Evolutionary conservation across 2,888 invertebrate species (phyloP).

Genomic region (Microplitis deprimator): DNA sequence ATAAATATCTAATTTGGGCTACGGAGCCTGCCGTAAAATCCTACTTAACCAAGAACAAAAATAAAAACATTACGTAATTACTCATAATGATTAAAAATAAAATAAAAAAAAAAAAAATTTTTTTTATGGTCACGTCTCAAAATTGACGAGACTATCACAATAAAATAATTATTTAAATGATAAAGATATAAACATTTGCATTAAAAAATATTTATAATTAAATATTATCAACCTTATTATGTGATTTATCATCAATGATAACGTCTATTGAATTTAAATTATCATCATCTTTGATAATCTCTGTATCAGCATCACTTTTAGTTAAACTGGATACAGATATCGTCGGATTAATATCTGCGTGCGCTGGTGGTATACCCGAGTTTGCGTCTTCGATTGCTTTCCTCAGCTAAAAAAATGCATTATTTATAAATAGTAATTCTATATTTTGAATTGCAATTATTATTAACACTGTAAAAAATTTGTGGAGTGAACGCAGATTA

Average conservation of each 20-base stretch:
- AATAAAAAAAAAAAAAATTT: not conserved
- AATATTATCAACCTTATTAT: slow-evolving; percentile 46
- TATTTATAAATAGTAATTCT: too few relatives aligned
- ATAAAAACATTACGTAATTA: not conserved
- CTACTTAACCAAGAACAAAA: slow-evolving; percentile 3
- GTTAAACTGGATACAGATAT: slow-evolving; percentile 60
- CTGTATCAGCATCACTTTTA: slow-evolving; percentile 58
- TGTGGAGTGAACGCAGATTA: not conserved
- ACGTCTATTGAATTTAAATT: slow-evolving; percentile 29
- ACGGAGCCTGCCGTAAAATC: slow-evolving; percentile 20
- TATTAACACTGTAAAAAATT: not conserved
- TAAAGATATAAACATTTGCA: not conserved
- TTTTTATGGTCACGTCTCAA: slow-evolving; percentile 57
- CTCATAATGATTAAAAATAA: not conserved
- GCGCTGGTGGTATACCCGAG: slow-evolving; percentile 78
- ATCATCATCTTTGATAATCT: slow-evolving; percentile 48
- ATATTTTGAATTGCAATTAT: too few relatives aligned
- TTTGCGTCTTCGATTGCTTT: slow-evolving; percentile 93
- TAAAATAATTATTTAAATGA: slow-evolving; percentile 32
- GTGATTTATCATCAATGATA: slow-evolving; percentile 47
- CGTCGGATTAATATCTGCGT: slow-evolving; percentile 57
- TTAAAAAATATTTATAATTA: slow-evolving; percentile 50
- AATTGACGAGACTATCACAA: slow-evolving; percentile 67
- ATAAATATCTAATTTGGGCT: slow-evolving; percentile 21
- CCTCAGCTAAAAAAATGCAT: slow-evolving; percentile 76